phyloP scores from a whole-genome alignment of 53 echinoderm and acorn worm species.

The Holothuria leucospilota region DNA sequence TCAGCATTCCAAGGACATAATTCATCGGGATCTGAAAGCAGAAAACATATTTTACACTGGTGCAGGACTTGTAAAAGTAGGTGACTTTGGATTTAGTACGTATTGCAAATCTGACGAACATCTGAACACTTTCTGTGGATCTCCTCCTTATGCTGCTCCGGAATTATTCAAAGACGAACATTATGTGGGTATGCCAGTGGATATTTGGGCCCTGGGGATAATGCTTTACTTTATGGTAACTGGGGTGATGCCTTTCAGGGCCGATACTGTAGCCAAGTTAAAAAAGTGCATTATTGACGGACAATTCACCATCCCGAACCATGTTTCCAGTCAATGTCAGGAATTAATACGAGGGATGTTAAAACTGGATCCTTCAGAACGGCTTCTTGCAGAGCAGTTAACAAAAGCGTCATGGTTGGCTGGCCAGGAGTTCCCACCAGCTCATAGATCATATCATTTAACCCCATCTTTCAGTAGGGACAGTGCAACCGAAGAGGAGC shows the following conservation, averaged over 20 bases:
- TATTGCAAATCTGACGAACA: constrained; percentile 81
- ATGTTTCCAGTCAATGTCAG: constrained; percentile 79
- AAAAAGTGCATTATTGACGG: constrained; percentile 99
- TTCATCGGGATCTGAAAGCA: constrained; percentile 96
- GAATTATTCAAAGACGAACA: constrained; percentile 99
- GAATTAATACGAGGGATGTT: constrained; percentile 74
- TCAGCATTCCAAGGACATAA: constrained; percentile 94
- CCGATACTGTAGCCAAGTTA: constrained; percentile 98
- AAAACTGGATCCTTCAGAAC: constrained; percentile 74
- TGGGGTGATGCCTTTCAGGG: constrained; percentile 97
- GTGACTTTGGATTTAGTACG: constrained; percentile 99
- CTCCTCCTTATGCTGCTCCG: constrained; percentile 97
- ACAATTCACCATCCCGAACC: constrained; percentile 85
- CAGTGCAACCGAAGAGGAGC: constrained; percentile 82
- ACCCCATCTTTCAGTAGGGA: constrained; percentile 88
- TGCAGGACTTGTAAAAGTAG: constrained; percentile 96
- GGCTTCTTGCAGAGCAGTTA: constrained; percentile 73
- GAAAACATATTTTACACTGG: constrained; percentile 98
- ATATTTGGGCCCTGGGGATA: constrained; percentile 97
- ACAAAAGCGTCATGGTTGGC: constrained; percentile 76
- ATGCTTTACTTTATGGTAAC: constrained; percentile 98
- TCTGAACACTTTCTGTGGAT: constrained; percentile 98
- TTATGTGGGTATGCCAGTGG: constrained; percentile 90
- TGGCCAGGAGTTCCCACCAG: constrained; percentile 86
- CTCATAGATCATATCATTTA: constrained; percentile 81